Evolutionary conservation across 2,888 invertebrate species (phyloP).

Genomic region (Pyrrhia umbra): DNA sequence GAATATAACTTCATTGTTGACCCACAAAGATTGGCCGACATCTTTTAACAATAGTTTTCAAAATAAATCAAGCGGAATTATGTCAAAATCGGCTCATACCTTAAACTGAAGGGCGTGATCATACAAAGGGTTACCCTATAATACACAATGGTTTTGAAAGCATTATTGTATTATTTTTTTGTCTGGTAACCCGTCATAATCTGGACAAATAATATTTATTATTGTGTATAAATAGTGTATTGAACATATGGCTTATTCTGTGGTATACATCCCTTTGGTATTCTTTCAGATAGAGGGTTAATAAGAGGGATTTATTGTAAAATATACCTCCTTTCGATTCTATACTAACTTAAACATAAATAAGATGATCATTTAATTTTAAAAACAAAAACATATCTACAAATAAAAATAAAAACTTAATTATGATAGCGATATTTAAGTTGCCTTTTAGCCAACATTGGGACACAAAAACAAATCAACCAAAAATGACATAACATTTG

Average conservation of each 20-base stretch:
- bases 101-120: slow-evolving; percentile 27
- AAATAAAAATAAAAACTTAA: too few species aligned
- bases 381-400: too few species aligned
- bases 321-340: too few species aligned
- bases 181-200: slow-evolving; percentile 80
- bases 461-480: too few species aligned
- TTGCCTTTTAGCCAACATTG: too few species aligned
- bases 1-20: too few species aligned
- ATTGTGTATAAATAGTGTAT: slow-evolving; percentile 50
- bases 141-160: slow-evolving; percentile 57
- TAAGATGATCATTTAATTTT: too few species aligned
- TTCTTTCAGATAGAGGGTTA: background rate
- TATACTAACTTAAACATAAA: too few species aligned
- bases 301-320: too few species aligned
- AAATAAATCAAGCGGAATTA: slow-evolving; percentile 24
- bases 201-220: slow-evolving; percentile 69
- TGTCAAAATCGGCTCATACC: slow-evolving; percentile 46
- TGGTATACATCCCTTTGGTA: slow-evolving; percentile 38
- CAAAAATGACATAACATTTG: too few species aligned
- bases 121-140: slow-evolving; percentile 36
- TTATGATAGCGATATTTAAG: too few species aligned
- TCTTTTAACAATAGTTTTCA: slow-evolving; percentile 30
- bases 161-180: slow-evolving; percentile 71
- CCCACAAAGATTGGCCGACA: too few species aligned
- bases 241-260: slow-evolving; percentile 48